Evolutionary conservation across 2,888 invertebrate species (phyloP), one percentile per base, ranked within the genome.

Genomic region (Entomobrya proxima): DNA sequence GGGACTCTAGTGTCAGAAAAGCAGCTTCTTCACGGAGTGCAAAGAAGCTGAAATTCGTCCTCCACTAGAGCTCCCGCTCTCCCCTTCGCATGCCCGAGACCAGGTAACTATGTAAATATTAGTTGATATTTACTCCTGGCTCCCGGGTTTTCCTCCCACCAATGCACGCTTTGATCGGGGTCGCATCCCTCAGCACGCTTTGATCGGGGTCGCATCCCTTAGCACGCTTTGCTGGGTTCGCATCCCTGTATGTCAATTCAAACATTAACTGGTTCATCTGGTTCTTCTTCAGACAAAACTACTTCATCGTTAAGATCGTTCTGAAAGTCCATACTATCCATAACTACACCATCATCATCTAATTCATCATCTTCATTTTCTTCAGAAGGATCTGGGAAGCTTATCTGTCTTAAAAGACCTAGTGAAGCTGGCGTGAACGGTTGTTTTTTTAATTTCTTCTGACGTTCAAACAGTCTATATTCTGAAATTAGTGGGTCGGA

Each of bases 401-500:
- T n/a, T n/a, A n/a, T n/a, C n/a, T n/a, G n/a, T n/a, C 15, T 6
- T 2, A 69, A 24, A 4, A 69, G 40, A 2, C 15, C 4, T 18
- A 69, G 9, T 21, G 40, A n/a, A 9, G 37, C 69, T 4, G 37
- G 21, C 6, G 40, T 2, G 3, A 69, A 30, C 9, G 69, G 69
- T 24, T 18, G 21, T 21, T 18, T 40, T 15, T 69, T 69, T 5
- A 37, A n/a, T 11, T 69, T 40, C 24, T 69, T 69, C n/a, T 40
- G 37, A 2, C 69, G 69, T 24, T 69, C 69, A 37, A 18, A 21
- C 5, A 37, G 18, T 7, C 40, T 69, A 3, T 18, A n/a, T 4
- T 69, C 24, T 4, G 69, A 37, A 2, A 69, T 21, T n/a, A 69
- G 1, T 40, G 69, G 69, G 40, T 69, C 69, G 5, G 69, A 69